Conservation (phyloP, 2,113 vertebrate genomes). For the Nibea coibor region DNA sequence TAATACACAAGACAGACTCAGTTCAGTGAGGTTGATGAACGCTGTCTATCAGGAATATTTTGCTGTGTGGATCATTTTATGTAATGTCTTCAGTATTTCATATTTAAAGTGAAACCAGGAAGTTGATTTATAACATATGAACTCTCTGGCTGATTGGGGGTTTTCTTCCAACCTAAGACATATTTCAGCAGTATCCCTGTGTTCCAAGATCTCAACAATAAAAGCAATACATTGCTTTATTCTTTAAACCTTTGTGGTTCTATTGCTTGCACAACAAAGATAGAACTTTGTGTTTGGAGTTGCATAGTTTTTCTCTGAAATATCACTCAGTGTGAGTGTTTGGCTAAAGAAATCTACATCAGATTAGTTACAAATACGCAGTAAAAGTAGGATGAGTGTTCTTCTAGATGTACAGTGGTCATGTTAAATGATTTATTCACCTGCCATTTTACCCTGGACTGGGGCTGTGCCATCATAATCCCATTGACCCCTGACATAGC, state of each 20-base stretch:
- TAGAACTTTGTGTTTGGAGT: neutral
- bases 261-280: neutral
- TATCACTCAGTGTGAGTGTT: neutral
- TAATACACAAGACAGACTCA: neutral
- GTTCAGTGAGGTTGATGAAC: neutral
- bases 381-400: too few species aligned
- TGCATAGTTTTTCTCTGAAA: neutral
- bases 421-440: too few species aligned
- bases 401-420: too few species aligned
- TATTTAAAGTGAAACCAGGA: neutral
- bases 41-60: constrained; percentile 9
- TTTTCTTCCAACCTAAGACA: neutral
- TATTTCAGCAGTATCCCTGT: neutral
- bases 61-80: neutral
- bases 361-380: too few species aligned
- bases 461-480: too few species aligned
- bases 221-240: too few species aligned
- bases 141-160: neutral
- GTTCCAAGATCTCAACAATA: neutral
- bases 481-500: too few species aligned
- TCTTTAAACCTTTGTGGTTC: neutral
- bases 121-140: neutral
- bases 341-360: neutral
- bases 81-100: neutral
- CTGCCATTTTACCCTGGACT: too few species aligned